Evolutionary conservation across 2,797 vertebrate species (phyloP).

Genomic region (Pangasius larnaudii): DNA sequence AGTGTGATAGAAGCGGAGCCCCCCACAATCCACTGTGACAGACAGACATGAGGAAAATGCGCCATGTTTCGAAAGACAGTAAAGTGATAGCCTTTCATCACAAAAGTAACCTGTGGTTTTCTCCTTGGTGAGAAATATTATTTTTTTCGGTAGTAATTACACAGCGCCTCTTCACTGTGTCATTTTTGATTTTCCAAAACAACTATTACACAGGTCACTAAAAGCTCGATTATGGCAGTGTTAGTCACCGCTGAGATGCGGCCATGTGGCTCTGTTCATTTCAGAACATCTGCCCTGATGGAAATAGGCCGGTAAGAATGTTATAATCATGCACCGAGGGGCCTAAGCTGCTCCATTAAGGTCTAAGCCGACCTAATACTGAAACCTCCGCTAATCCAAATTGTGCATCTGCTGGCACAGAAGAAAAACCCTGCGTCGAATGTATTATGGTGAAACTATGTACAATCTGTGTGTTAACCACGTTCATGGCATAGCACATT

Average conservation of each 20-base stretch:
- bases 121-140: neutral
- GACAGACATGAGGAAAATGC: neutral
- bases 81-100: slow-evolving; percentile 2
- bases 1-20: neutral
- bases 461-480: neutral
- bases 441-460: neutral
- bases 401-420: slow-evolving; percentile 76
- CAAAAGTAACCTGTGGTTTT: neutral
- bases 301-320: slow-evolving; percentile 72
- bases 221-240: slow-evolving; percentile 51
- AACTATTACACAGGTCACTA: slow-evolving; percentile 52
- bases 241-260: slow-evolving; percentile 42
- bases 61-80: neutral
- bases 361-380: slow-evolving; percentile 81
- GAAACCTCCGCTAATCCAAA: slow-evolving; percentile 79
- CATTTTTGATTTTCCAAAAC: slow-evolving; percentile 26
- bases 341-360: slow-evolving; percentile 83
- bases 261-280: slow-evolving; percentile 61
- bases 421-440: slow-evolving; percentile 58
- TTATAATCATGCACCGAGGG: slow-evolving; percentile 76
- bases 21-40: neutral
- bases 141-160: slow-evolving; percentile 24
- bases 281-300: slow-evolving; percentile 77
- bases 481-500: neutral
- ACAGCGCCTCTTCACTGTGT: neutral